phyloP scores from a whole-genome alignment of 2,113 vertebrate species.

The Charina bottae region DNA sequence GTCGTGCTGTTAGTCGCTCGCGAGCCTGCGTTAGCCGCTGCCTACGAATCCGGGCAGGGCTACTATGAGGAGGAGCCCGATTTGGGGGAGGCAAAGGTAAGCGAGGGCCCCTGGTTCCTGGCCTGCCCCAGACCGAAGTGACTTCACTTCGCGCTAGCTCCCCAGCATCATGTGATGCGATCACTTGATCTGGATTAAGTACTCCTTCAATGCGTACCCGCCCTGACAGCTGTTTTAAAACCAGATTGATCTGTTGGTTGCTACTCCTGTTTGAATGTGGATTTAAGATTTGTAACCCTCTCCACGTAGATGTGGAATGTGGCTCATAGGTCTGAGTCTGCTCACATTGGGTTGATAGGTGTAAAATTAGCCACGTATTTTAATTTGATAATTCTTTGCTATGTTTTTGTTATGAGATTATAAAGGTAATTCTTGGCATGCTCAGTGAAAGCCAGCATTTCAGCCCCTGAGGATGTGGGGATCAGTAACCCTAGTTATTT shows the following conservation, averaged over 20 bases:
- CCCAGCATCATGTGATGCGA: background rate
- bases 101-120: background rate
- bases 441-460: background rate
- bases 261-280: background rate
- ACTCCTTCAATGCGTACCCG: background rate
- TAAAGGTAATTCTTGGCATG: constrained; percentile 4
- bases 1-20: constrained; percentile 67
- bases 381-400: background rate
- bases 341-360: background rate
- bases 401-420: background rate
- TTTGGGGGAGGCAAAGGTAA: constrained; percentile 73
- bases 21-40: constrained; percentile 65
- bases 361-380: background rate
- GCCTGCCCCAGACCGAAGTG: background rate
- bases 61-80: constrained; percentile 76
- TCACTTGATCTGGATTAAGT: background rate
- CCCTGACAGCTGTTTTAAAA: background rate
- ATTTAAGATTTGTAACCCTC: background rate
- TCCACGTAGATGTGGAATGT: background rate
- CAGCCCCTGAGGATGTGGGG: background rate
- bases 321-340: background rate
- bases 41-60: constrained; percentile 75
- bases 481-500: constrained; percentile 3
- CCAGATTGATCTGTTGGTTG: background rate
- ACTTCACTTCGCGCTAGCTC: background rate